Evolutionary conservation across 2,113 vertebrate genomes (phyloP), one percentile per base, ranked within the genome.

Genomic region (Uria aalge): DNA sequence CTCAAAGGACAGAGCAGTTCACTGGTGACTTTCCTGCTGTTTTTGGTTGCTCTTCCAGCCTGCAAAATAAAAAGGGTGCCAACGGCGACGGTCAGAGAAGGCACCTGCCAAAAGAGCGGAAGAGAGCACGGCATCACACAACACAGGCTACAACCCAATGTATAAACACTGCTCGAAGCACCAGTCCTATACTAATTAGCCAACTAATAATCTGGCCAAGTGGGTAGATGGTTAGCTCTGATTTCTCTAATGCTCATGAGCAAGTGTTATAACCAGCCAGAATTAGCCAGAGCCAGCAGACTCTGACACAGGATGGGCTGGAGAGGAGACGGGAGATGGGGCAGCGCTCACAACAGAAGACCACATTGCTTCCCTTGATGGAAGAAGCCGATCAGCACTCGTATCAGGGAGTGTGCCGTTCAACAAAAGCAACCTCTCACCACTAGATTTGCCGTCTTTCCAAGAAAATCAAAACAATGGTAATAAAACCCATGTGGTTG

Each of bases 341-440:
- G 23, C 36, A 88, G 62, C 1, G 1, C 59, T 29, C 63, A 40
- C 48, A 72, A 64, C 29, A 27, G 40, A 34, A 48, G 20, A 47
- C 34, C 5, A 0, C 2, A 0, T 1, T 20, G 55, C 8, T 34
- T 45, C 66, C 76, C 56, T 17, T 20, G 20, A 11, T 15, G 15
- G 63, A 56, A 50, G 45, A 40, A 56, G 34, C 10, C 13, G 3
- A 30, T 45, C 53, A 64, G 57, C 34, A 50, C 29, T 29, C 5
- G 1, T 11, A 50, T 15, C 47, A 29, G 0, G 8, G 41, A 74
- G 32, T 0, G 0, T 5, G 7, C 16, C 13, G 3, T 62, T 57
- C 34, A 66, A 56, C 30, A 57, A 48, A 67, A 12, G 48, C 3
- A 67, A 69, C 60, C 27, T 47, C 36, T 75, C 52, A 32, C n/a